These are phyloP conservation scores for Picus viridis DNA, from an alignment of 2,797 vertebrate species.

Conservation along the genomic window DNA sequence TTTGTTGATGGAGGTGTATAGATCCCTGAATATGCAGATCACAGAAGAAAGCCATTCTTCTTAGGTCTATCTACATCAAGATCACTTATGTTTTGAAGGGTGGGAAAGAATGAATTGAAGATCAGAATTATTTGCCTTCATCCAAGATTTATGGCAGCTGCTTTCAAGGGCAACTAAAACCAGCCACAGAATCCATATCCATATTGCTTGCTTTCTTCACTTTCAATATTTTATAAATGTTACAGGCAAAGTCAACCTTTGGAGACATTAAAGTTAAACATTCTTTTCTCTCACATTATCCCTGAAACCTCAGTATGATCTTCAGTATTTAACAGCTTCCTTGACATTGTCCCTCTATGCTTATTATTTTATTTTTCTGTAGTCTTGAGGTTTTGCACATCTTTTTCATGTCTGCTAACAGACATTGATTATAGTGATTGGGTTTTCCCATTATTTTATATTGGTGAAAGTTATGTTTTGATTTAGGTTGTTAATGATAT, in stretches of 20 bases:
- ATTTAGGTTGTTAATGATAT: conserved; percentile 52
- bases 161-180: conserved; percentile 75
- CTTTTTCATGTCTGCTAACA: conserved; percentile 29
- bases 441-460: background rate
- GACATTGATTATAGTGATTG: background rate
- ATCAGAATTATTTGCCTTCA: conserved; percentile 78
- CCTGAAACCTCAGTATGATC: conserved; percentile 21
- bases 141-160: conserved; percentile 75
- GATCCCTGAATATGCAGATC: conserved; percentile 58
- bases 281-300: background rate
- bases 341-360: background rate
- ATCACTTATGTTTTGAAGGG: conserved; percentile 75
- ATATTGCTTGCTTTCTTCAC: conserved; percentile 41
- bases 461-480: conserved; percentile 39
- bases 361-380: background rate
- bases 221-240: conserved; percentile 79
- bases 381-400: background rate
- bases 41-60: conserved; percentile 65
- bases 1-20: background rate
- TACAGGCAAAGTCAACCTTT: conserved; percentile 65
- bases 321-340: conserved; percentile 38
- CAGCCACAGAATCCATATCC: conserved; percentile 62
- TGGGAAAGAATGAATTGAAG: conserved; percentile 74
- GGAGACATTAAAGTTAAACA: conserved; percentile 69
- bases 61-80: conserved; percentile 69